Base-by-base conservation (phyloP, 2,888 invertebrate species). In the Caenorhabditis becei region DNA sequence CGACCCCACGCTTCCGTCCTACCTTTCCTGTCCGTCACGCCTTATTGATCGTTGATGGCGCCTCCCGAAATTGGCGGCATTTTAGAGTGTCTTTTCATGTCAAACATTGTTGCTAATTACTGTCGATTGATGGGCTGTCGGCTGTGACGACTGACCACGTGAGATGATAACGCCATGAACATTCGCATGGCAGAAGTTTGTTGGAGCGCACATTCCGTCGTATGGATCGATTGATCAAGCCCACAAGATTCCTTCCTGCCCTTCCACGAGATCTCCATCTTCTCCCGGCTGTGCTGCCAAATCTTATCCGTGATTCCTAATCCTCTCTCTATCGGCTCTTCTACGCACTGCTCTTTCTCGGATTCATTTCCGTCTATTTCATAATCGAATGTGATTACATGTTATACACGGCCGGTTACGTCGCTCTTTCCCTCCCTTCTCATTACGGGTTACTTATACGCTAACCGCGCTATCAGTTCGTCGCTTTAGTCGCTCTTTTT, bases 331-430 rank as follows among this genome's bases (percentile, higher is more conserved):
- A 16, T 37, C 47, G 20, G 23, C 32, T 35, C 23, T n/a, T 41
- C 66, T n/a, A n/a, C 41, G n/a, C 23, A 47, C 56, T 26, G 10
- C 69, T 59, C n/a, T 18, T 8, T 1, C 18, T 14, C 58, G 18
- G 20, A 35, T 56, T 18, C 44, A 61, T 72, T 72, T 71, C 71
- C 71, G 62, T 71, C 61, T 71, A 56, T 53, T 70, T 70, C 70
- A 61, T 61, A 70, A 69, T 69, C 69, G 51, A 70, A 70, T 70
- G 35, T 49, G 62, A 63, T 63, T 63, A 49, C 47, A 63, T 49
- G 62, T 47, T 63, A 63, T 28, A 28, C 28, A 47, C 28, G 24
- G n/a, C 47, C 32, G 28, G 18, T 58, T 37, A 14, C 20, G 20
- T 32, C 44, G 26, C 14, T 20, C 11, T 54, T n/a, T 54, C 24